These are phyloP conservation scores for Macrophya annulata DNA, from an alignment of 2,888 invertebrate genomes.

Conservation along the genomic window DNA sequence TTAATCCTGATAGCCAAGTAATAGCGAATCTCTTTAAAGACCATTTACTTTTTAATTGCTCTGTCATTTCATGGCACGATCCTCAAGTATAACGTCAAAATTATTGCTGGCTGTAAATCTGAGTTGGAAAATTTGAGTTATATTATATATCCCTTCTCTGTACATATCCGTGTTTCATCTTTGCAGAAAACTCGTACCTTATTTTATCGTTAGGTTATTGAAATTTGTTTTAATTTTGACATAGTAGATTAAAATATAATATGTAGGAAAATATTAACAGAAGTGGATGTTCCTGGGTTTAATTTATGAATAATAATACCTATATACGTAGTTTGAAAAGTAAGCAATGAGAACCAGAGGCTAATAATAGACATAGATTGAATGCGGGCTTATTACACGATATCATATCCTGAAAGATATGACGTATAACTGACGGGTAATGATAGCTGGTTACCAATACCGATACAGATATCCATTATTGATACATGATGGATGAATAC, in stretches of 20 bases:
- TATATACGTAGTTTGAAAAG: not conserved
- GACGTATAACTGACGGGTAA: constrained; percentile 16
- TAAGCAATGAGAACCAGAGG: not conserved
- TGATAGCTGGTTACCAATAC: constrained; percentile 18
- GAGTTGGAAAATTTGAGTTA: not conserved
- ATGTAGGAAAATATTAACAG: not conserved
- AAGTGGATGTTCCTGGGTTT: not conserved
- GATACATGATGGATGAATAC: not conserved
- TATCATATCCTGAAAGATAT: constrained; percentile 17
- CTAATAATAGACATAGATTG: constrained; percentile 2
- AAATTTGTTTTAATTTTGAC: not conserved
- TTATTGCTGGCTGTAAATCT: not conserved
- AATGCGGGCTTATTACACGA: not conserved
- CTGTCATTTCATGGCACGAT: not conserved
- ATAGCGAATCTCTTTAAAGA: not conserved
- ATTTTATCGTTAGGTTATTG: not conserved
- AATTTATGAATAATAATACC: not conserved
- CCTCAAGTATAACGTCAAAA: not conserved
- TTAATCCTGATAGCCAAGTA: not conserved
- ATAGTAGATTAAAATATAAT: not conserved
- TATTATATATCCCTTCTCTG: not conserved
- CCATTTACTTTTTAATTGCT: constrained; percentile 18
- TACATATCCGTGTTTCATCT: not conserved
- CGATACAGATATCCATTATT: constrained; percentile 24
- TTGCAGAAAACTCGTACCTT: not conserved